Evolutionary conservation across 2,113 vertebrate genomes (phyloP), one percentile per base, ranked within the genome.

Genomic region (Gambusia affinis): DNA sequence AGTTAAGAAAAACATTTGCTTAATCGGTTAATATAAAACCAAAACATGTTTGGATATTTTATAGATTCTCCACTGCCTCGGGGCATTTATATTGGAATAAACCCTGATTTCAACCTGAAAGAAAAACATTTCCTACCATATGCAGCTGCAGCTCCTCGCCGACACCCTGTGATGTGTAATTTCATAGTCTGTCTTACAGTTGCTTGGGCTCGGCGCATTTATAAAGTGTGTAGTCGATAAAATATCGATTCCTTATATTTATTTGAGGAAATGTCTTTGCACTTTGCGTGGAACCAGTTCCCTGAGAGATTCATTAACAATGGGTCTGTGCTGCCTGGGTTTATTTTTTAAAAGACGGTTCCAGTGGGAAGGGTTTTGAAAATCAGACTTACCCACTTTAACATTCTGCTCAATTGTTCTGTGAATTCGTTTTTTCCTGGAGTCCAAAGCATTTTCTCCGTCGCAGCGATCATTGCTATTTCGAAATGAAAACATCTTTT

Each of bases 261-360:
- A 15, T 61, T 72, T 63, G 28, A 72, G 37, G 17, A 63, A 63
- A 44, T 12, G 28, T 62, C 27, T 72, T 63, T 72, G 37, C 29
- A 22, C 19, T 47, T 47, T 11, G 47, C 24, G 37, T 63, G 2
- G 54, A 37, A 2, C 4, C 1, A 61, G 15, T 28, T 28, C 57
- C 51, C 57, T 29, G 28, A 61, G 69, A 61, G 33, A 17, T 15
- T 27, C 15, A 29, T 24, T 44, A 29, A 44, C 35, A 37, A 8
- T 72, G 57, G 27, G 57, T 8, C 8, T 22, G 17, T 29, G 47
- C 44, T 31, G 27, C 29, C 8, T 12, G 44, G 12, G 57, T 69
- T 57, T 33, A 35, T 54, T 8, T 54, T 8, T 67, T 31, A 72
- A 29, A 47, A 47, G 60, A 3, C 27, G 39, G 2, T 0, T n/a